Percentiles rank a stretch among this genome's conserved stretches.
These are phyloP conservation scores for Agrotis clavis DNA, from an alignment of 2,888 invertebrate genomes.

Conservation along the genomic window DNA sequence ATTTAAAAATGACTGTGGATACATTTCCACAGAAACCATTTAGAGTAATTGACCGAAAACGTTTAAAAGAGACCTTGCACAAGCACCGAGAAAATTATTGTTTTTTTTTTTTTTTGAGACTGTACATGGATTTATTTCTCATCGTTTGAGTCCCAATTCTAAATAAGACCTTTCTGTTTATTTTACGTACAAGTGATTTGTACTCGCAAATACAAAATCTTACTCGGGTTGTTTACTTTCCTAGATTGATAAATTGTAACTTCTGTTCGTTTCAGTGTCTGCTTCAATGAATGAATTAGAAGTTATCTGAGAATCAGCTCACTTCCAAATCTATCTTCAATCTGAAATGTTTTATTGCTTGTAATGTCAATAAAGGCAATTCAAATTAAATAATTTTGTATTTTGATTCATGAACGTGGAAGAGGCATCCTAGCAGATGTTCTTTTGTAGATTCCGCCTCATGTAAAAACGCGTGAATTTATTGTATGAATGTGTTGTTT, in stretches of 20 bases:
- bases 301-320: slow-evolving; percentile 15
- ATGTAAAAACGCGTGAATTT: too few relatives aligned
- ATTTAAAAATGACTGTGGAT: neutral
- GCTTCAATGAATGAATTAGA: slow-evolving; percentile 58
- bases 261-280: slow-evolving; percentile 41
- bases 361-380: neutral
- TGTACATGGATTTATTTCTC: slow-evolving; percentile 10
- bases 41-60: neutral
- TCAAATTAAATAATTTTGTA: too few relatives aligned
- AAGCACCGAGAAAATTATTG: neutral
- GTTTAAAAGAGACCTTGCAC: neutral
- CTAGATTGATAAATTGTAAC: slow-evolving; percentile 63
- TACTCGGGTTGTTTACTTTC: slow-evolving; percentile 48
- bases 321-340: neutral
- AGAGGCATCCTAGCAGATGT: too few relatives aligned
- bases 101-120: neutral
- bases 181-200: slow-evolving; percentile 29
- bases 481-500: neutral
- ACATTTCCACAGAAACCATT: neutral
- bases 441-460: too few relatives aligned
- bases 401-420: too few relatives aligned
- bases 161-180: slow-evolving; percentile 18
- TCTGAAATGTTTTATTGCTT: neutral
- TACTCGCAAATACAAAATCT: slow-evolving; percentile 55
- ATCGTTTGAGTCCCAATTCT: slow-evolving; percentile 5